A percentile compares a stretch with the other conserved stretches of the same genome.
Evolutionary conservation across 2,113 vertebrate species (phyloP).

Genomic region (Bos taurus): DNA sequence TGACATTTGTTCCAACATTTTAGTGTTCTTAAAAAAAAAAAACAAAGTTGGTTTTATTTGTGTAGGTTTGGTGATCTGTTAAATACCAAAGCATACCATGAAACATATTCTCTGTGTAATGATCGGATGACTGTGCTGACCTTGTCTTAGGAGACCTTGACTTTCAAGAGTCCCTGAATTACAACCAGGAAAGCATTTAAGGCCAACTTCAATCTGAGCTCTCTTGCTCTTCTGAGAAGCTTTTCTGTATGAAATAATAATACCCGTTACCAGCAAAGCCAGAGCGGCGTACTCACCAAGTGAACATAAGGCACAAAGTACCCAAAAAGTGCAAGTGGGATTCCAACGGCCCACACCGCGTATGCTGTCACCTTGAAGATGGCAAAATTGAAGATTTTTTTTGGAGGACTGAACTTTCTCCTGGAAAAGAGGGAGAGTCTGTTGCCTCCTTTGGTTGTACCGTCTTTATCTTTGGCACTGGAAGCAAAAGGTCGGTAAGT

Average conservation of each 20-base stretch:
- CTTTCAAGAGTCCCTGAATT: not conserved
- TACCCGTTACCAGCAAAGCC: not conserved
- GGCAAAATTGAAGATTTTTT: slow-evolving; percentile 88
- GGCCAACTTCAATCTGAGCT: not conserved
- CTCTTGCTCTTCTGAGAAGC: not conserved
- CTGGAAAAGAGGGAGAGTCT: slow-evolving; percentile 65
- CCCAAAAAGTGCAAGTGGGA: slow-evolving; percentile 94
- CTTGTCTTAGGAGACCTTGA: not conserved
- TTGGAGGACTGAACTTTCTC: slow-evolving; percentile 66
- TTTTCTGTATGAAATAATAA: not conserved
- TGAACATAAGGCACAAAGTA: slow-evolving; percentile 99
- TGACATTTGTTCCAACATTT: not conserved
- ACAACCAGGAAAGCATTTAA: not conserved
- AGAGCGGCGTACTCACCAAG: slow-evolving; percentile 85
- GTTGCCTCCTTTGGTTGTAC: slow-evolving; percentile 71
- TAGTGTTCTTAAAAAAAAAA: not conserved
- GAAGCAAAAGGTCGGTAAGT: slow-evolving; percentile 90
- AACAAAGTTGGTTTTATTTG: not conserved
- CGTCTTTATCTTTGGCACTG: slow-evolving; percentile 63
- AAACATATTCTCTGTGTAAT: not conserved
- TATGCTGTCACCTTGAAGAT: slow-evolving; percentile 93
- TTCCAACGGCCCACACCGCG: slow-evolving; percentile 94
- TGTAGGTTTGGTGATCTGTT: not conserved
- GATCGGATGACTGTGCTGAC: not conserved
- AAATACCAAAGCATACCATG: not conserved